Evolutionary conservation across 2,888 invertebrate species (phyloP), one percentile per base, ranked within the genome.

Genomic region (Acanthopleura granulata): DNA sequence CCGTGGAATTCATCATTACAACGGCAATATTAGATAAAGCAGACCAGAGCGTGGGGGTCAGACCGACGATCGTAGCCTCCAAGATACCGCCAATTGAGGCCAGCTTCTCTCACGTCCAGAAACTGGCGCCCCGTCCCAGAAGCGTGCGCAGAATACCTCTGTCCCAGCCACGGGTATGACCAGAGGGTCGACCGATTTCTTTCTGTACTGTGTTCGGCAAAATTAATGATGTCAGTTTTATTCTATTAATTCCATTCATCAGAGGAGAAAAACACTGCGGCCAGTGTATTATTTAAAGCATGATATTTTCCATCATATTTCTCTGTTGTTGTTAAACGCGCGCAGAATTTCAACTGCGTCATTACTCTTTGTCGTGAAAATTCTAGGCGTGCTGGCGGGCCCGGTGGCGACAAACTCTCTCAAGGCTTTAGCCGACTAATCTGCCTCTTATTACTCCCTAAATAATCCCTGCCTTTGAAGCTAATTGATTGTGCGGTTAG

Each of bases 171-270:
- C 16, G 29, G 16, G 12, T 22, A 66, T 27, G 66, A 66, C 66
- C 66, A 27, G 16, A 22, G 14, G 66, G 16, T 22, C 22, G 22
- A 25, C 16, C 16, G 27, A 15, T 27, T 25, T 22, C 57, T 66
- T 66, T 66, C 66, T 66, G 66, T 66, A 27, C 66, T 66, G 66
- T 66, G 27, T 66, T 66, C 29, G 22, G 22, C 16, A 27, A 66
- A 66, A 66, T 66, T 66, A 66, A 66, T 66, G 66, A 66, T 66
- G 66, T 66, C 66, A 66, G 66, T 66, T 66, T 66, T 66, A 66
- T 66, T 66, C 66, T 66, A 66, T 66, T 66, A 66, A 66, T 66
- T 66, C 29, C 66, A 27, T 66, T 66, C 66, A 27, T 66, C 25
- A 27, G 22, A 66, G 66, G 25, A 27, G 66, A 66, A 66, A 66